phyloP scores from a whole-genome alignment of 2,797 vertebrate genomes.

The Selene dorsalis region DNA sequence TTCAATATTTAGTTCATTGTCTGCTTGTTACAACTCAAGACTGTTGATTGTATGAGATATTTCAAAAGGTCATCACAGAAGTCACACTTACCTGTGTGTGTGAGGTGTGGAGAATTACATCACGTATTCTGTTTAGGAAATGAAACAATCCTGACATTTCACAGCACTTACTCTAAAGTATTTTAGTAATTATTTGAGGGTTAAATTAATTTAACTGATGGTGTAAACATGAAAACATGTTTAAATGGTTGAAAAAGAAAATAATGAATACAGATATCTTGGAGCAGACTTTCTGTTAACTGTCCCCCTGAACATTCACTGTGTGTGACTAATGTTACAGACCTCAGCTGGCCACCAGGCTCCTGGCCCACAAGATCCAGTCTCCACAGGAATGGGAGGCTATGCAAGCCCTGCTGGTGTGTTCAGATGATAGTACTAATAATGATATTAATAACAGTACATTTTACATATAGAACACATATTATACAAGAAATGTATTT shows the following conservation, averaged over 20 bases:
- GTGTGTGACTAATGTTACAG: conserved; percentile 62
- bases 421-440: conserved; percentile 32
- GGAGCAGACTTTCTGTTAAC: not conserved
- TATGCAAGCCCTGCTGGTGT: conserved; percentile 94
- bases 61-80: not conserved
- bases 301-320: not conserved
- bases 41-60: not conserved
- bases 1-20: not conserved
- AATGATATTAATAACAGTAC: too few relatives aligned
- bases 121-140: not conserved
- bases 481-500: too few relatives aligned
- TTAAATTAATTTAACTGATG: not conserved
- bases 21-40: not conserved
- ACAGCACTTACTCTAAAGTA: not conserved
- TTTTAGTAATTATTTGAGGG: not conserved
- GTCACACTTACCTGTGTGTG: not conserved
- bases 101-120: not conserved
- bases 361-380: conserved; percentile 98
- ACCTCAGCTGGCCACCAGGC: conserved; percentile 92
- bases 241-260: not conserved
- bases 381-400: conserved; percentile 99
- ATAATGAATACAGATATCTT: not conserved
- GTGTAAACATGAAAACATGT: not conserved
- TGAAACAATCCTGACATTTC: not conserved
- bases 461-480: not conserved